Conservation (phyloP, 2,113 vertebrate species). For the Centropristis striata region DNA sequence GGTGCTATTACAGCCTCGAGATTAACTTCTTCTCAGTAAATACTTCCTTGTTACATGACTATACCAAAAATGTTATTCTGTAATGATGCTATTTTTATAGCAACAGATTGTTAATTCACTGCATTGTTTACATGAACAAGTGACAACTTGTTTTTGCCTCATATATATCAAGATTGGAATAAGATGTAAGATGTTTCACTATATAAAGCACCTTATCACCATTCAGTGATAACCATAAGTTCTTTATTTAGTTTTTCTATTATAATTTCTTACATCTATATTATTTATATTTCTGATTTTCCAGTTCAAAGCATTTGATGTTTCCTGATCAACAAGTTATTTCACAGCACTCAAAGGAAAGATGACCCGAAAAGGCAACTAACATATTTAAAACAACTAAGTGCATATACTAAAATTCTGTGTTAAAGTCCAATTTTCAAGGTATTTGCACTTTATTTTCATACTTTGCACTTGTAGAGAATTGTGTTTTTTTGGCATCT, state of each 20-base stretch:
- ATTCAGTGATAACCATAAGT: not conserved
- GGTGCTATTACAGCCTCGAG: constrained; percentile 34
- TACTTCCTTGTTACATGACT: constrained; percentile 35
- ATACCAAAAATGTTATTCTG: not conserved
- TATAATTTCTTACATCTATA: not conserved
- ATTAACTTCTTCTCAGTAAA: constrained; percentile 16
- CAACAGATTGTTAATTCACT: constrained; percentile 1
- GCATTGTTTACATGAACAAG: too few species aligned
- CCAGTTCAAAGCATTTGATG: not conserved
- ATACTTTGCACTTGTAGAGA: too few species aligned
- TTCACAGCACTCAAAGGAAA: not conserved
- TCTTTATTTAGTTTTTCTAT: not conserved
- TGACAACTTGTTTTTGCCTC: too few species aligned
- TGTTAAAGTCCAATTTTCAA: not conserved
- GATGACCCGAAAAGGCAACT: not conserved
- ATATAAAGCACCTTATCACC: too few species aligned
- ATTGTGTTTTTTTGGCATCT: not conserved
- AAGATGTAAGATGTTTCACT: too few species aligned
- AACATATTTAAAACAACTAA: not conserved
- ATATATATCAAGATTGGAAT: not conserved
- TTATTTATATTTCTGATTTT: not conserved
- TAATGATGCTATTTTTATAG: not conserved
- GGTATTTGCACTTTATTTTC: not conserved
- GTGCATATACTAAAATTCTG: not conserved
- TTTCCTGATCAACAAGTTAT: constrained; percentile 4